Base-by-base conservation (phyloP, 2,113 vertebrate genomes). In the Poecilia latipinna region DNA sequence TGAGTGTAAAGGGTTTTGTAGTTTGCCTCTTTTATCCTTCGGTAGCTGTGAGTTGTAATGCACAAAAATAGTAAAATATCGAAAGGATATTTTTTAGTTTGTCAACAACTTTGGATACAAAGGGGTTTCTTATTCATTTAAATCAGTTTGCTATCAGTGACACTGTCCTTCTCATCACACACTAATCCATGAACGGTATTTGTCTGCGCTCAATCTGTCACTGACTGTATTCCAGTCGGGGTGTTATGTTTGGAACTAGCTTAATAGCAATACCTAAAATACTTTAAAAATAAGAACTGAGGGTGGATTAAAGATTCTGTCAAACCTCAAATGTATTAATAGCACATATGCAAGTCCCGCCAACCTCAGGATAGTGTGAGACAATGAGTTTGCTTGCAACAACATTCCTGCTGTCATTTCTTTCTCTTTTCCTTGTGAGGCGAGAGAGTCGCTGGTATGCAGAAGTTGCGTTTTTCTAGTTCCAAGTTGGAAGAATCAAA, bases 341-440 rank as follows among this genome's bases (percentile, higher is more conserved):
- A 60, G 51, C 79, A 75, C 83, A 85, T 91, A 90, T 92, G 91
- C 87, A 93, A 86, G 48, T 65, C 71, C 75, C 22, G 57, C 12
- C 37, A 44, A 83, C 82, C 88, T 87, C 87, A 89, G 89, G 84
- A 88, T 63, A 74, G 65, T 69, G 74, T 79, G 77, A 70, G 64
- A 51, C 32, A 61, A 74, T 48, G 12, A 35, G 19, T 84, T 24
- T 62, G n/a, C 48, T 70, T 70, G 57, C 68, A 65, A 39, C 70
- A 74, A 48, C 61, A 67, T 84, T 66, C 54, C 57, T 37, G 3
- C 61, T 62, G 61, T 67, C 65, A 10, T 8, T 60, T 3, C 51
- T 60, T 61, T 62, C 12, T 22, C 37, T 39, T 26, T 37, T 33
- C 63, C 12, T 10, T 72, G 17, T 72, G 37, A 57, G n/a, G 51